A percentile compares a stretch with the other conserved stretches of the same genome.
These are phyloP conservation scores for Diplazon laetatorius DNA, from an alignment of 2,888 invertebrate species.

Conservation along the genomic window DNA sequence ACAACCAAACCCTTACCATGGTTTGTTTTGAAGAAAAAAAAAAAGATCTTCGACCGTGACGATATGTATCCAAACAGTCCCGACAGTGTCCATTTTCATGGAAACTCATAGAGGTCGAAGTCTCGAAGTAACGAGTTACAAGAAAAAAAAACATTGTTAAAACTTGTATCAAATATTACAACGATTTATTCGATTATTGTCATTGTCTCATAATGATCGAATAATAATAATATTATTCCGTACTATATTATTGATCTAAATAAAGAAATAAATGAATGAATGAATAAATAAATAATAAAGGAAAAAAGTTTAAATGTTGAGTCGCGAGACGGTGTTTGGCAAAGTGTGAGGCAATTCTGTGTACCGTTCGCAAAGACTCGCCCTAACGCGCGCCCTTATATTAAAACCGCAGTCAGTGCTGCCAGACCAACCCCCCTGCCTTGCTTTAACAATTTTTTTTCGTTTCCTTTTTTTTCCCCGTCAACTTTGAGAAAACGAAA, in stretches of 20 bases:
- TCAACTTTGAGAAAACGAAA: slow-evolving; percentile 58
- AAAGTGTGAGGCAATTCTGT: slow-evolving; percentile 44
- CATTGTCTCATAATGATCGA: no score
- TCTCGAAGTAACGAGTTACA: no score
- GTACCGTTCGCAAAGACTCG: slow-evolving; percentile 52
- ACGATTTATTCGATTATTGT: no score
- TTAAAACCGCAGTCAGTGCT: slow-evolving; percentile 60
- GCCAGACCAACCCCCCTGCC: slow-evolving; percentile 27
- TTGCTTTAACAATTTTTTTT: background rate
- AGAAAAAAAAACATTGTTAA: no score
- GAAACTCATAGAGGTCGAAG: background rate
- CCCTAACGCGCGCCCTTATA: slow-evolving; percentile 61
- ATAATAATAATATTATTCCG: no score
- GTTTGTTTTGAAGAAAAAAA: slow-evolving; percentile 46
- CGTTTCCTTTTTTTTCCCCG: slow-evolving; percentile 11
- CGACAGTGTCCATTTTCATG: background rate
- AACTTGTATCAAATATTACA: no score
- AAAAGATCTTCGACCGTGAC: slow-evolving; percentile 3
- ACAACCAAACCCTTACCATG: slow-evolving; percentile 6
- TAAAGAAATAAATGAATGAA: slow-evolving; percentile 36
- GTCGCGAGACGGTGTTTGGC: slow-evolving; percentile 20
- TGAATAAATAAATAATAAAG: background rate
- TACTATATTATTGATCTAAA: slow-evolving; percentile 20
- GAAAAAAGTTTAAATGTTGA: slow-evolving; percentile 29
- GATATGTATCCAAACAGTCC: background rate